phyloP scores from a whole-genome alignment of 2,113 vertebrate species.

The Lucifuga dentata region DNA sequence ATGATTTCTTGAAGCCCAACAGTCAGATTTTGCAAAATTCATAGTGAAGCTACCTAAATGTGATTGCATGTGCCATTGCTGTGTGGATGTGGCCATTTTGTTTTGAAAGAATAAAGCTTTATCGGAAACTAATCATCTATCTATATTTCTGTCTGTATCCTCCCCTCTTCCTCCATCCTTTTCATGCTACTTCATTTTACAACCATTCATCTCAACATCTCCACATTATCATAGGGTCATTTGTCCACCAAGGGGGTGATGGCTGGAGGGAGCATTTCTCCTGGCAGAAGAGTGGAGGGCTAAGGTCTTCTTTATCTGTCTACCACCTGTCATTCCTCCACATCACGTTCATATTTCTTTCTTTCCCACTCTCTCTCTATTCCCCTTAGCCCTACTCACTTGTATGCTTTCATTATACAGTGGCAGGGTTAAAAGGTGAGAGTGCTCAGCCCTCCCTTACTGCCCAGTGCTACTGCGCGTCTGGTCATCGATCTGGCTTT shows the following conservation, averaged over 20 bases:
- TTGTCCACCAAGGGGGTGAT: constrained; percentile 54
- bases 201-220: constrained; percentile 47
- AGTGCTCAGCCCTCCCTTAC: neutral
- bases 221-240: constrained; percentile 42
- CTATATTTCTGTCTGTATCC: neutral
- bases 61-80: too few relatives aligned
- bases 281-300: constrained; percentile 54
- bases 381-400: constrained; percentile 19
- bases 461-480: neutral
- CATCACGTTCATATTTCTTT: constrained; percentile 40
- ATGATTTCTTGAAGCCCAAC: too few relatives aligned
- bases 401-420: constrained; percentile 30
- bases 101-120: too few relatives aligned
- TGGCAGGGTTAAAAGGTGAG: constrained; percentile 58
- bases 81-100: too few relatives aligned
- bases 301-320: constrained; percentile 65
- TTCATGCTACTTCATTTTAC: constrained; percentile 26
- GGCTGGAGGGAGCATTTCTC: constrained; percentile 54
- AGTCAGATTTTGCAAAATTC: too few relatives aligned
- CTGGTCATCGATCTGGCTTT: constrained; percentile 39
- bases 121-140: neutral
- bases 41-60: too few relatives aligned
- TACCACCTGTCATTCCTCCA: constrained; percentile 65
- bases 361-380: neutral
- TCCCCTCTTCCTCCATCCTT: neutral